Conservation (phyloP, 2,888 invertebrate genomes). For the Carpatolechia fugitivella region DNA sequence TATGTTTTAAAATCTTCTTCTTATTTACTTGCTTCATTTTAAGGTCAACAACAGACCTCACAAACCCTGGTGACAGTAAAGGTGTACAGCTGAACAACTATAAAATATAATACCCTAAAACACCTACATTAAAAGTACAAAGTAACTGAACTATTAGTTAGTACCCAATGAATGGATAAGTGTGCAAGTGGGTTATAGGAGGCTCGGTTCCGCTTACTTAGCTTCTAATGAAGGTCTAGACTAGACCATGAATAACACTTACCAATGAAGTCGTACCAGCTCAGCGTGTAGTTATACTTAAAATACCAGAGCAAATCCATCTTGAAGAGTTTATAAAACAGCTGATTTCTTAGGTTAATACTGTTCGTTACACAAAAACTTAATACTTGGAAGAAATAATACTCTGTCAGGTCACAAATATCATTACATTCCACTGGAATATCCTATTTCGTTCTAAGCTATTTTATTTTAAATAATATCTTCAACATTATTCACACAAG, state of each 20-base stretch:
- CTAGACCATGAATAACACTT: constrained; percentile 34
- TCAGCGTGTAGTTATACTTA: constrained; percentile 63
- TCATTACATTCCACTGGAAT: constrained; percentile 24
- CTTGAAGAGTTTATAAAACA: constrained; percentile 21
- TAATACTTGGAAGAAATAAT: constrained; percentile 30
- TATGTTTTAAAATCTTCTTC: too few species aligned
- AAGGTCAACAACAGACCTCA: too few species aligned
- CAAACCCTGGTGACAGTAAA: too few species aligned
- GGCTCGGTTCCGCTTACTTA: neutral
- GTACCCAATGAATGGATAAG: neutral
- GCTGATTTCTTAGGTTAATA: constrained; percentile 30
- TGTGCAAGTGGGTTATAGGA: neutral
- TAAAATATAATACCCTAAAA: too few species aligned
- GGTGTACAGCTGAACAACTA: too few species aligned
- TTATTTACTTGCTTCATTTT: too few species aligned
- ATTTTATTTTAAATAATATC: constrained; percentile 33
- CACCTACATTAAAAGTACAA: too few species aligned
- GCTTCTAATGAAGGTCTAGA: neutral
- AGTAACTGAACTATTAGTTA: too few species aligned
- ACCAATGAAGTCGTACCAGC: constrained; percentile 68
- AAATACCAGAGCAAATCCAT: constrained; percentile 62
- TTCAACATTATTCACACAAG: constrained; percentile 25
- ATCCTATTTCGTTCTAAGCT: constrained; percentile 39
- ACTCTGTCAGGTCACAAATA: constrained; percentile 28
- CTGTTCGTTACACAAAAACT: constrained; percentile 1